Evolutionary conservation across 2,113 vertebrate genomes (phyloP).

Genomic region (Podilymbus podiceps): DNA sequence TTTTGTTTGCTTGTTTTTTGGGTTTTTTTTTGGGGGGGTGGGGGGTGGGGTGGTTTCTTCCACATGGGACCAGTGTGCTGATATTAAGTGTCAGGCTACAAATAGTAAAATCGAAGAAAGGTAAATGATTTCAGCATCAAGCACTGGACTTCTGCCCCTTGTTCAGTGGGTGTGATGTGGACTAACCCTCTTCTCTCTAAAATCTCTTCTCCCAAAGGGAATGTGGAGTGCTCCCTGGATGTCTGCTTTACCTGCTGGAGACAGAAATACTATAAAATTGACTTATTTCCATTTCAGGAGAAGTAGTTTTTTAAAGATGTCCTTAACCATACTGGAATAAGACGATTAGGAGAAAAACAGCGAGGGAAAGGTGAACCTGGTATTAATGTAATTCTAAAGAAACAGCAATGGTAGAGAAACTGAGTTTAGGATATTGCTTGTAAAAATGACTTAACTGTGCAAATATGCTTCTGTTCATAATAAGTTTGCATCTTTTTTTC

Average conservation of each 20-base stretch:
- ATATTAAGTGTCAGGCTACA: rapidly evolving
- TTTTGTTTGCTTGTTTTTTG: too few species aligned
- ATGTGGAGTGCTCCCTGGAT: not conserved
- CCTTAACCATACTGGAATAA: not conserved
- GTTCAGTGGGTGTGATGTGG: not conserved
- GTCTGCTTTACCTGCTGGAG: not conserved
- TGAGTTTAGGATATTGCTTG: not conserved
- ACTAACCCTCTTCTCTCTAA: not conserved
- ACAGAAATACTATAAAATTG: slow-evolving; percentile 5
- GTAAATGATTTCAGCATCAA: not conserved
- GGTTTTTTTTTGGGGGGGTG: too few species aligned
- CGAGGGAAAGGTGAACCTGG: not conserved
- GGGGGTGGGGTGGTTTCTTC: not conserved
- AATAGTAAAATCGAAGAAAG: not conserved
- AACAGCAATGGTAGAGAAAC: not conserved
- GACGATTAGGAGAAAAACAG: not conserved
- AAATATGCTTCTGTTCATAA: not conserved
- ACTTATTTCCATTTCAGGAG: not conserved
- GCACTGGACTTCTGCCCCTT: not conserved
- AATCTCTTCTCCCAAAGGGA: not conserved
- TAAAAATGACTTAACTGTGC: not conserved
- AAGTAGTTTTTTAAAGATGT: not conserved
- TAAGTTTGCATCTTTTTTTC: not conserved
- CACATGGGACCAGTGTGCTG: not conserved
- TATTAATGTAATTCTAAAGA: not conserved